Evolutionary conservation across 2,797 vertebrate species (phyloP).

Genomic region (Nannoperca obscura): DNA sequence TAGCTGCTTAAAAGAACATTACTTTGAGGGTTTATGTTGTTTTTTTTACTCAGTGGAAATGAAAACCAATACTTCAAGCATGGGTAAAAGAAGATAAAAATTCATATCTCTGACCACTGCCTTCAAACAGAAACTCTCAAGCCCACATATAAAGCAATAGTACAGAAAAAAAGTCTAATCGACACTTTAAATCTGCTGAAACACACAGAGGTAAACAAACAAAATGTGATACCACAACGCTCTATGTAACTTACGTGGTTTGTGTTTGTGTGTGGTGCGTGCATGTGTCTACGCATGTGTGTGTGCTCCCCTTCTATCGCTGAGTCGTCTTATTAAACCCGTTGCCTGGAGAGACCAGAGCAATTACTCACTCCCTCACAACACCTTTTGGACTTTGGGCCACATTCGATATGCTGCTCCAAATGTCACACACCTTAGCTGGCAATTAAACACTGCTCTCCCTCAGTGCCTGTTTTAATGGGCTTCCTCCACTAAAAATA

Average conservation of each 20-base stretch:
- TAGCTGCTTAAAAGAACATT: conserved; percentile 25
- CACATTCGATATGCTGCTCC: conserved; percentile 76
- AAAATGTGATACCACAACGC: conserved; percentile 7
- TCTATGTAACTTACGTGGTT: neutral
- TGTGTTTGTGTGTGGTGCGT: conserved; percentile 5
- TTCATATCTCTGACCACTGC: neutral
- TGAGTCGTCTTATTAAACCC: conserved; percentile 78
- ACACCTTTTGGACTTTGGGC: conserved; percentile 84
- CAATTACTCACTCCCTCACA: conserved; percentile 83
- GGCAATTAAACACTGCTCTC: conserved; percentile 79
- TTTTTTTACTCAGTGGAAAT: conserved; percentile 21
- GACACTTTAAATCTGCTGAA: conserved; percentile 17
- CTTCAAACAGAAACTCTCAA: conserved; percentile 18
- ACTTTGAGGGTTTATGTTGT: conserved; percentile 15
- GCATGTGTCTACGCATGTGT: neutral
- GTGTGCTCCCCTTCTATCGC: conserved; percentile 47
- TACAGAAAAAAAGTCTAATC: neutral
- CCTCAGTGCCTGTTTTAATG: conserved; percentile 69
- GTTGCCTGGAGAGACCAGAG: conserved; percentile 76
- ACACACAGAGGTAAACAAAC: conserved; percentile 5
- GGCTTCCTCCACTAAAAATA: conserved; percentile 54
- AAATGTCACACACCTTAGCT: conserved; percentile 84
- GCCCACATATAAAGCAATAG: neutral
- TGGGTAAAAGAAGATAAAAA: neutral
- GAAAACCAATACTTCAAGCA: conserved; percentile 11